Evolutionary conservation across 2,113 vertebrate genomes (phyloP), one percentile per base, ranked within the genome.

Genomic region (Paramormyrops kingsleyae): DNA sequence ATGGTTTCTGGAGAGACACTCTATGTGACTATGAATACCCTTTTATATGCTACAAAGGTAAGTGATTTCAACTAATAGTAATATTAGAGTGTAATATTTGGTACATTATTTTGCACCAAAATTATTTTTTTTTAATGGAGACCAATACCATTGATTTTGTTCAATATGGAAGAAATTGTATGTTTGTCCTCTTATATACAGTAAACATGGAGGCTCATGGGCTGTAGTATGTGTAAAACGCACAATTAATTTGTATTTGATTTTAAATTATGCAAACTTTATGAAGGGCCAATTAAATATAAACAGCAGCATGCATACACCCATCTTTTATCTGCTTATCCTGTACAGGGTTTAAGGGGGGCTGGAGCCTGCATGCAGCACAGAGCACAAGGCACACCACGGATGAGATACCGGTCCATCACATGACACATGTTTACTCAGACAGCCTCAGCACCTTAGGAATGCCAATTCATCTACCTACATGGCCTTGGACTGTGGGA

Each of bases 31-130:
- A 46, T 88, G 19, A 56, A 44, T 88, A 56, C 21, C 56, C 56
- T 66, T 88, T 66, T 52, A 9, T 70, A n/a, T 88, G 87, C 50
- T 88, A 88, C 87, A 66, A 52, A 88, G 39, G 87, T 88, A 88
- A 70, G 52, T 47, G 8, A 44, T 27, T 80, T 80, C 35, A 80
- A 80, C 5, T 80, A 80, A 80, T 42, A 77, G 31, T 39, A 39
- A 39, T 42, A 80, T 42, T 19, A 80, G 35, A 70, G 62, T 13
- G 62, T 31, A 62, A n/a, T 62, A n/a, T 9, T 9, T n/a, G 24
- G 24, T 70, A 10, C 10, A 70, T 70, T 66, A 2, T 66, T 59
- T 66, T 66, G n/a, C 62, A 66, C 62, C 62, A 66, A 31, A 66
- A 66, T 31, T 12, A 4, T 66, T 31, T 53, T 62, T 66, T 66